phyloP scores from a whole-genome alignment of 2,113 vertebrate species.

The cat (Felis catus) region DNA sequence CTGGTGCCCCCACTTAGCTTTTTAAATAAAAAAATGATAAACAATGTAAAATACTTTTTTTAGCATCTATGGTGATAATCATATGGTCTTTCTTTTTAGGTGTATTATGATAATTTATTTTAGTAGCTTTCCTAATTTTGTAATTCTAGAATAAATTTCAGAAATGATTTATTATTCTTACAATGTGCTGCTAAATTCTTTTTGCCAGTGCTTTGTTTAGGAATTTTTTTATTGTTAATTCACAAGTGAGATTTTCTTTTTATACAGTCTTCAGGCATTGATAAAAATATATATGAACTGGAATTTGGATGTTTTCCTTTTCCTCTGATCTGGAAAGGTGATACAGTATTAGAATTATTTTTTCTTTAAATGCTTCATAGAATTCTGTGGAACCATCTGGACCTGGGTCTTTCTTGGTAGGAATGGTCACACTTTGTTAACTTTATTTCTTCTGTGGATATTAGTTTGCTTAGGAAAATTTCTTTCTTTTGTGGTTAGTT shows the following conservation, averaged over 20 bases:
- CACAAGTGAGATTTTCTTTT: not conserved
- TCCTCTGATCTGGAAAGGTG: not conserved
- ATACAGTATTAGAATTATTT: not conserved
- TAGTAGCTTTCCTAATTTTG: not conserved
- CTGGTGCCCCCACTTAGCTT: not conserved
- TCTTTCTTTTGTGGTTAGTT: not conserved
- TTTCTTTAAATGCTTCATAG: not conserved
- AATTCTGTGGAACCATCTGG: not conserved
- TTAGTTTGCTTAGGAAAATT: not conserved
- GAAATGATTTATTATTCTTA: not conserved
- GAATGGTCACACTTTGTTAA: not conserved
- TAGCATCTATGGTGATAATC: not conserved
- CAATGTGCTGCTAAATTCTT: not conserved
- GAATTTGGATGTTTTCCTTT: not conserved
- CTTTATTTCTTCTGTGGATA: not conserved
- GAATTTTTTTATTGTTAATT: not conserved
- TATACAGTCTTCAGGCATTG: not conserved
- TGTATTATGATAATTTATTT: conserved; percentile 15
- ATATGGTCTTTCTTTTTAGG: not conserved
- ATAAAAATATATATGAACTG: not conserved
- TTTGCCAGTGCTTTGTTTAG: not conserved
- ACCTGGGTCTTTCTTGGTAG: not conserved
- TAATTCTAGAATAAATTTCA: conserved; percentile 15
- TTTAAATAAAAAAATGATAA: conserved; percentile 14
- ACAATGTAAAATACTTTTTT: not conserved